phyloP scores from a whole-genome alignment of 2,888 invertebrate species.

The Drosophila anceps region DNA sequence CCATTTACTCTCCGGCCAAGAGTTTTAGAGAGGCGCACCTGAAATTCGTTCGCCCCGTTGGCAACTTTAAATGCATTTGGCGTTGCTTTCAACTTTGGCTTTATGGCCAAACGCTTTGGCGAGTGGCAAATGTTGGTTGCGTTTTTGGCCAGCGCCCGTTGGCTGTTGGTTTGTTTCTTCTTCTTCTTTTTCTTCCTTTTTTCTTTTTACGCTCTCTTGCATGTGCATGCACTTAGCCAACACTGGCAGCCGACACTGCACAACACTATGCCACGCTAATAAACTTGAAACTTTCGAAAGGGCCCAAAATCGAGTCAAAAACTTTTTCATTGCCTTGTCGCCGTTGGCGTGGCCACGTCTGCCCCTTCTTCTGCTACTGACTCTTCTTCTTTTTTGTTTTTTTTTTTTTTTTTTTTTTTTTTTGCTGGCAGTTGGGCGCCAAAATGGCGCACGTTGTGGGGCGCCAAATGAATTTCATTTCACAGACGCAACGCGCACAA shows the following conservation, averaged over 20 bases:
- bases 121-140: constrained; percentile 36
- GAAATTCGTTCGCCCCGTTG: constrained; percentile 15
- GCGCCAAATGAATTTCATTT: constrained; percentile 81
- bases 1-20: constrained; percentile 32
- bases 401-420: constrained; percentile 8
- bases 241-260: constrained; percentile 43
- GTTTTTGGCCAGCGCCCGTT: constrained; percentile 16
- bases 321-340: constrained; percentile 65
- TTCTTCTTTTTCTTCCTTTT: background rate
- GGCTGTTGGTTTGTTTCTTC: background rate
- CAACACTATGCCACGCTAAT: constrained; percentile 57
- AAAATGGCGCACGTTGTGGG: constrained; percentile 62
- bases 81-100: constrained; percentile 58
- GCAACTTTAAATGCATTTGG: constrained; percentile 59
- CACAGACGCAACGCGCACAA: constrained; percentile 73
- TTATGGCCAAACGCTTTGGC: constrained; percentile 40
- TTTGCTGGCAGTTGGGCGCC: constrained; percentile 43
- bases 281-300: constrained; percentile 70
- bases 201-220: background rate
- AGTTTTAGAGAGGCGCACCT: constrained; percentile 14
- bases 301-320: constrained; percentile 45
- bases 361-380: constrained; percentile 2
- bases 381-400: constrained; percentile 14
- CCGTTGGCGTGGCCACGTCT: background rate
- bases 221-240: constrained; percentile 51